Evolutionary conservation across 1,140 invertebrate species (phyloP), one percentile per base, ranked within the genome.

Genomic region (Acarapis woodi): DNA sequence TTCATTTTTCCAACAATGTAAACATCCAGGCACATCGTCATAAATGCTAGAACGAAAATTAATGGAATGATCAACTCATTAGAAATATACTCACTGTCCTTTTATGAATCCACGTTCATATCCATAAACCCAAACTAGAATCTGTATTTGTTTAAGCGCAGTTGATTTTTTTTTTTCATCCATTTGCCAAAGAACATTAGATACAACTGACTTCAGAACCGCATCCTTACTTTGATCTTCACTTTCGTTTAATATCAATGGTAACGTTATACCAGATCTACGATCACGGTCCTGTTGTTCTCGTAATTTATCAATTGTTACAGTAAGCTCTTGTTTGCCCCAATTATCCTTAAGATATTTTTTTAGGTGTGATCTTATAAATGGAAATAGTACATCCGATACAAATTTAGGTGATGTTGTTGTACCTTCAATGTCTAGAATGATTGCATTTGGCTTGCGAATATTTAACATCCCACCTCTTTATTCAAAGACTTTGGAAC

Each of bases 361-460:
- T 20, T 16, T 23, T 14, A 44, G 3, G 24, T 40, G 25, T 15
- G 26, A 18, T 24, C 25, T 37, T 8, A 41, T 35, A 15, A 28
- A 40, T 32, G 42, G 42, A 32, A 44, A 40, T 31, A 44, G 15
- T 14, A 19, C 36, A 9, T 41, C 20, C 4, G 33, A 25, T 2
- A 40, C 35, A 31, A 44, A 44, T n/a, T 21, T 15, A 12, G 34
- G 22, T n/a, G 42, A 42, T 12, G 38, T 44, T 14, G 39, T 44
- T 4, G 42, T 44, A 10, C 42, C 42, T 28, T 44, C 42, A 15
- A 44, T 41, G 28, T 44, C 42, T 14, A 44, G 26, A 10, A 44
- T 25, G 14, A 44, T 41, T 1, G 24, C 19, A 4, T n/a, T 23
- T 5, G 42, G 42, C 24, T 22, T 32, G 9, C 21, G 32, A 4